phyloP scores from a whole-genome alignment of 2,888 invertebrate species.

The Gastracanthus pulcherrimus region DNA sequence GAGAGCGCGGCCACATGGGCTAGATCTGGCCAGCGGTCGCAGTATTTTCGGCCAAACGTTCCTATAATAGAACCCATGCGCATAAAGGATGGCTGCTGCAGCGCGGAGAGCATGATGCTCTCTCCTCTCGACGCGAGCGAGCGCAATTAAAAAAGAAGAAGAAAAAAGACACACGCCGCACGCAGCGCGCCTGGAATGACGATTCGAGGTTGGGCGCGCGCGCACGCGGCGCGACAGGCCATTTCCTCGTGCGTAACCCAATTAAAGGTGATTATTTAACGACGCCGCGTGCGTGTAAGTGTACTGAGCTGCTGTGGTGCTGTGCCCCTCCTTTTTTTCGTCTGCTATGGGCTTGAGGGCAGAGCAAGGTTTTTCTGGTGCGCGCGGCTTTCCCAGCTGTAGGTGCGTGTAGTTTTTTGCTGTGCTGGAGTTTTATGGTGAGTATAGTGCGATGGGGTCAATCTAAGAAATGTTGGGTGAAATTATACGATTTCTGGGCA shows the following conservation, averaged over 20 bases:
- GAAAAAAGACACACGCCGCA: no score
- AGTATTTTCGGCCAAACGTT: slow-evolving; percentile 42
- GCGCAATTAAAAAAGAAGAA: slow-evolving; percentile 32
- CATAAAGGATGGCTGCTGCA: background rate
- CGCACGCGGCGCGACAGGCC: slow-evolving; percentile 63
- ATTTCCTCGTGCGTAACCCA: slow-evolving; percentile 76
- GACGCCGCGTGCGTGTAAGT: slow-evolving; percentile 55
- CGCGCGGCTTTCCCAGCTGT: no score
- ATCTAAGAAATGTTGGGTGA: no score
- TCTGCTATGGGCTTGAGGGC: no score
- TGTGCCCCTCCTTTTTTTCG: slow-evolving; percentile 12
- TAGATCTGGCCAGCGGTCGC: slow-evolving; percentile 15
- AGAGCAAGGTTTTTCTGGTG: no score
- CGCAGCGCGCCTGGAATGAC: slow-evolving; percentile 65
- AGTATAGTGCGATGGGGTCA: no score
- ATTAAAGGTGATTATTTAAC: slow-evolving; percentile 75
- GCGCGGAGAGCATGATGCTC: background rate
- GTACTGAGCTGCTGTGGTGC: no score
- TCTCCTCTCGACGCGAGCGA: background rate
- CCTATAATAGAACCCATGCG: slow-evolving; percentile 48
- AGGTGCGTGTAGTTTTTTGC: no score
- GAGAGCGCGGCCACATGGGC: background rate
- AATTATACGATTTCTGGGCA: no score
- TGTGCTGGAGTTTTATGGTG: no score
- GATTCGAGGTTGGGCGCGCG: slow-evolving; percentile 66